phyloP scores from a whole-genome alignment of 2,888 invertebrate species.

The Ametastegia equiseti region DNA sequence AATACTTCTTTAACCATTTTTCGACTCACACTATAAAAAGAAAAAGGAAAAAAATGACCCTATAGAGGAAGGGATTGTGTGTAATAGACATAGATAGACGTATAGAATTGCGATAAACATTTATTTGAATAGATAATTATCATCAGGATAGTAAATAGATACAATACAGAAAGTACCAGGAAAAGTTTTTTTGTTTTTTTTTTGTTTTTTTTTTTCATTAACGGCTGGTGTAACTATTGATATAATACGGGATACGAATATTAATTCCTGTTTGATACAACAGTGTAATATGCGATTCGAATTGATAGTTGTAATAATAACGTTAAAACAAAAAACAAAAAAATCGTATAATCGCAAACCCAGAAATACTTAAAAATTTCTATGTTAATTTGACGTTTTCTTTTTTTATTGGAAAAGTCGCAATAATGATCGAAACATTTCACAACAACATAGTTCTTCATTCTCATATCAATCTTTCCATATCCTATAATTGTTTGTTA shows the following conservation, averaged over 20 bases:
- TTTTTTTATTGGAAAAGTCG: neutral
- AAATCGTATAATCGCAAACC: slow-evolving; percentile 19
- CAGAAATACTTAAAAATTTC: slow-evolving; percentile 20
- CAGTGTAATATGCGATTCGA: slow-evolving; percentile 10
- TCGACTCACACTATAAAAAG: no score
- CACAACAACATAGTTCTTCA: neutral
- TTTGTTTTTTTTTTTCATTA: no score
- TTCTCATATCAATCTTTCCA: neutral
- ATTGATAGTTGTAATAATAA: slow-evolving; percentile 35
- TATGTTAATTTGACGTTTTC: neutral
- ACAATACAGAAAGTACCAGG: slow-evolving; percentile 71
- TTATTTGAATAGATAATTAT: slow-evolving; percentile 69
- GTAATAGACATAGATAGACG: neutral
- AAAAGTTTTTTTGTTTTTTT: no score
- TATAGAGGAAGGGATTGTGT: slow-evolving; percentile 47
- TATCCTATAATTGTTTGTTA: no score
- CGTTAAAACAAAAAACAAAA: slow-evolving; percentile 16
- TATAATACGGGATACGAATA: slow-evolving; percentile 35
- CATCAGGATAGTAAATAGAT: slow-evolving; percentile 70
- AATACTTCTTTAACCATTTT: no score
- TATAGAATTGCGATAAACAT: slow-evolving; percentile 66
- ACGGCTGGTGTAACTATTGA: slow-evolving; percentile 53
- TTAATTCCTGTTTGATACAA: slow-evolving; percentile 34
- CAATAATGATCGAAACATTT: neutral
- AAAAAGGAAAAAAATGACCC: no score